A percentile compares a stretch with the other conserved stretches of the same genome.
These are phyloP conservation scores for Diadumene lineata DNA, from an alignment of 92 coral and sea anemone genomes.

Conservation along the genomic window DNA sequence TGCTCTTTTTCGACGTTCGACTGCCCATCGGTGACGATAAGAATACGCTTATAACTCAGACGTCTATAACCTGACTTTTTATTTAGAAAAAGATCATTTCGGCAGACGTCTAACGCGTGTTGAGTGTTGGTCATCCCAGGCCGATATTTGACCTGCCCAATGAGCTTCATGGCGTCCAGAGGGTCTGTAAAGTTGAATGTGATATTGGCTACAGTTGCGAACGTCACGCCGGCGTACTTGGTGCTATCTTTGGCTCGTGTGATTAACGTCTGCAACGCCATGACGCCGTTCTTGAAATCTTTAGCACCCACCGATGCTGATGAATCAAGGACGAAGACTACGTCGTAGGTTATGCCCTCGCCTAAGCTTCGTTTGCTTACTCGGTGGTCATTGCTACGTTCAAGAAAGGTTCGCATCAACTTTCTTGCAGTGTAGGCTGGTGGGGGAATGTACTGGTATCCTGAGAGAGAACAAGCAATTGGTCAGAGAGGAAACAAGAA, in stretches of 20 bases:
- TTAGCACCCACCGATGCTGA: slow-evolving; percentile 58
- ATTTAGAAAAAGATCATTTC: slow-evolving; percentile 31
- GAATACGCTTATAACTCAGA: slow-evolving; percentile 54
- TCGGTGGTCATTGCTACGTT: not conserved
- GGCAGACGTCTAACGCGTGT: slow-evolving; percentile 61
- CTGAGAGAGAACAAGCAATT: slow-evolving; percentile 14
- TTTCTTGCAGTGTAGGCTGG: slow-evolving; percentile 42
- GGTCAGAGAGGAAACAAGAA: too few species aligned
- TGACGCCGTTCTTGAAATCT: slow-evolving; percentile 55
- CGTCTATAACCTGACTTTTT: slow-evolving; percentile 52
- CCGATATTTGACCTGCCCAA: slow-evolving; percentile 43
- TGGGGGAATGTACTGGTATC: slow-evolving; percentile 59
- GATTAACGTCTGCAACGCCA: slow-evolving; percentile 62
- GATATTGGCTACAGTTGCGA: slow-evolving; percentile 60
- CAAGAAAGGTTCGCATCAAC: slow-evolving; percentile 53
- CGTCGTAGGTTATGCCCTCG: slow-evolving; percentile 51
- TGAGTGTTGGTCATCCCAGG: slow-evolving; percentile 82
- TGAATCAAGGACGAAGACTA: slow-evolving; percentile 71
- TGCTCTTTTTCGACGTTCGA: slow-evolving; percentile 60
- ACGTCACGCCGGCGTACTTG: slow-evolving; percentile 66
- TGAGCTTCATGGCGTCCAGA: slow-evolving; percentile 26
- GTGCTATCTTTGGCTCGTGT: slow-evolving; percentile 58
- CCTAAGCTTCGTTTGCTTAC: slow-evolving; percentile 3
- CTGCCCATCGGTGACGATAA: slow-evolving; percentile 86
- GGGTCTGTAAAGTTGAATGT: slow-evolving; percentile 62